These are phyloP conservation scores for Apostichopus leukothele DNA, from an alignment of 53 echinoderm and acorn worm genomes.

Conservation along the genomic window DNA sequence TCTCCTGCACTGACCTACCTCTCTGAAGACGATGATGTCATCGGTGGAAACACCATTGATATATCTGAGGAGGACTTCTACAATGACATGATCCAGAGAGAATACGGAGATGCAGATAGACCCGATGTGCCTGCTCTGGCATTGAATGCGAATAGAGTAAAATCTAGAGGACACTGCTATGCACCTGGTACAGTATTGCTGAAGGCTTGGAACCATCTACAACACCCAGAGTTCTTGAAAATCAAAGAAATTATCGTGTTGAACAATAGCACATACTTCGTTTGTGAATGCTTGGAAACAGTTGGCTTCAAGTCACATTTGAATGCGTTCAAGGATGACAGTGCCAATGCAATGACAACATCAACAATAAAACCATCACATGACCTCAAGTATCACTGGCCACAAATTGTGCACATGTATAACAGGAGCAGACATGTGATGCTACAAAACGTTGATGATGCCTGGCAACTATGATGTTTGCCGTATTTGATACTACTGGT, in stretches of 20 bases:
- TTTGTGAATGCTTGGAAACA: constrained; percentile 32
- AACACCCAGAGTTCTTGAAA: constrained; percentile 24
- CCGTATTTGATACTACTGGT: too few species aligned
- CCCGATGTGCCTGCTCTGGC: background rate
- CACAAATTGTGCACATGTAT: constrained; percentile 8
- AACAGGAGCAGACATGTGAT: constrained; percentile 8
- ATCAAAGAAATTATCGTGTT: constrained; percentile 40
- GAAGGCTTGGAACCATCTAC: constrained; percentile 1
- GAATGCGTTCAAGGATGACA: background rate
- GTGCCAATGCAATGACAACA: background rate
- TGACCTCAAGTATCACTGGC: constrained; percentile 7
- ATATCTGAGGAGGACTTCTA: constrained; percentile 3
- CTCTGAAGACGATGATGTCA: constrained; percentile 35
- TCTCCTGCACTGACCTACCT: constrained; percentile 46
- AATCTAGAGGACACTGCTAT: constrained; percentile 26
- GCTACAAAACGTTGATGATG: constrained; percentile 32
- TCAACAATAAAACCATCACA: background rate
- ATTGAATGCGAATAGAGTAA: constrained; percentile 2
- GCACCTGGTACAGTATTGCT: constrained; percentile 34
- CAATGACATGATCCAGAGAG: background rate
- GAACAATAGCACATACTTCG: constrained; percentile 19
- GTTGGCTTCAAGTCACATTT: too few species aligned
- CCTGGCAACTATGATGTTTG: background rate
- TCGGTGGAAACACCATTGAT: background rate
- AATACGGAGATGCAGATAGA: constrained; percentile 30